Evolutionary conservation across 2,113 vertebrate genomes (phyloP).

Genomic region (Terrapene triunguis): DNA sequence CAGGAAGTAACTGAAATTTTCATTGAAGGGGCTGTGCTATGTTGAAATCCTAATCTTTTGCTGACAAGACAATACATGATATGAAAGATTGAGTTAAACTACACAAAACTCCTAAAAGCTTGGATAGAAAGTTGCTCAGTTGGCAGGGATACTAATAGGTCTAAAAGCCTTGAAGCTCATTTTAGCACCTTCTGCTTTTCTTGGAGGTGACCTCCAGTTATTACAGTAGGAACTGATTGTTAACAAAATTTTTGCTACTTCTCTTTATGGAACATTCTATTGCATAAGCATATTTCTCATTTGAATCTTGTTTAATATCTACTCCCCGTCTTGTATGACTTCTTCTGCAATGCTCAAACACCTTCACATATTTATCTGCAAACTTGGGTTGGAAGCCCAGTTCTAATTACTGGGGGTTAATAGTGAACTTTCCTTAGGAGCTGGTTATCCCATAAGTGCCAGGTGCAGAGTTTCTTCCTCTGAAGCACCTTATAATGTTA

Average conservation of each 20-base stretch:
- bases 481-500: background rate
- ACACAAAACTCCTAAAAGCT: constrained; percentile 16
- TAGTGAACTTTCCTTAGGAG: background rate
- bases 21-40: background rate
- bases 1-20: constrained; percentile 9
- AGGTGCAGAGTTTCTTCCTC: background rate
- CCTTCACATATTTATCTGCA: background rate
- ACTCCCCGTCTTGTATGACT: background rate
- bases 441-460: background rate
- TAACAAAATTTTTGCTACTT: constrained; percentile 12
- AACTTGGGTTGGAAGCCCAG: background rate
- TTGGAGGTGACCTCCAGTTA: constrained; percentile 41
- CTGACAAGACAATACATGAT: constrained; percentile 8
- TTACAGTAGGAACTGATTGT: constrained; percentile 31
- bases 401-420: background rate
- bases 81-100: constrained; percentile 25
- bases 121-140: constrained; percentile 30
- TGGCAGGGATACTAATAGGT: constrained; percentile 13
- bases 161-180: constrained; percentile 36
- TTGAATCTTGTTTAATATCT: background rate
- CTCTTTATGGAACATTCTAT: constrained; percentile 29
- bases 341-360: background rate
- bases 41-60: background rate
- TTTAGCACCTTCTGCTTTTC: constrained; percentile 51
- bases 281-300: background rate